Evolutionary conservation across 2,113 vertebrate genomes (phyloP), one percentile per base, ranked within the genome.

Genomic region (Zeus faber): DNA sequence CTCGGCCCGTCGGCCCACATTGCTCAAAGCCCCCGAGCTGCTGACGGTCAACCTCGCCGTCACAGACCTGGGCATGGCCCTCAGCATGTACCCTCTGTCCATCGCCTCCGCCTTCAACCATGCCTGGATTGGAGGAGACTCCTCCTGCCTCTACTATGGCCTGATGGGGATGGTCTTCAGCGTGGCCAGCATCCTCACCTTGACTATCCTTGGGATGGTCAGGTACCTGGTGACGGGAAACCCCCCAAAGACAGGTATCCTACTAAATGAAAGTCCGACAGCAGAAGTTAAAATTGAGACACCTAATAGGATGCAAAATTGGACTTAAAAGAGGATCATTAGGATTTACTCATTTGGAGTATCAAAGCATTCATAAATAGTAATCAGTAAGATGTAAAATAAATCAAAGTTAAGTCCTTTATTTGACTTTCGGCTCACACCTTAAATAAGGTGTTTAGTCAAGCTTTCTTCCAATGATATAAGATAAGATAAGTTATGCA

Each of bases 141-240:
- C 29, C 1, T 57, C 74, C 11, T 87, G 84, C 9, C 72, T 84
- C 43, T 84, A 85, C 50, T 88, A 84, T n/a, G 60, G 81, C 39
- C 72, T 85, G 57, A 84, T 84, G 84, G 85, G 84, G 0, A 84
- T 86, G 80, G 70, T 88, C 58, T 88, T 85, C 68, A 83, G 82
- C 2, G 17, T 85, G n/a, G 81, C 82, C 58, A 87, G 85, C 64
- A 83, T 86, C 64, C 62, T 80, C 65, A 88, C 82, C 1, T 62
- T 86, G 50, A 59, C 84, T 14, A 65, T 74, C 29, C 76, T 85
- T 77, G 81, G 79, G 4, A 63, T 81, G 65, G 67, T 86, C 44
- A 60, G 85, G 25, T 85, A 69, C 58, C 62, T 85, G 61, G 76
- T 77, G 9, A 81, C 76, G 18, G 79, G 76, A 47, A 74, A 41